Conservation (phyloP, 2,888 invertebrate species). For the Polylopha cassiicola region DNA sequence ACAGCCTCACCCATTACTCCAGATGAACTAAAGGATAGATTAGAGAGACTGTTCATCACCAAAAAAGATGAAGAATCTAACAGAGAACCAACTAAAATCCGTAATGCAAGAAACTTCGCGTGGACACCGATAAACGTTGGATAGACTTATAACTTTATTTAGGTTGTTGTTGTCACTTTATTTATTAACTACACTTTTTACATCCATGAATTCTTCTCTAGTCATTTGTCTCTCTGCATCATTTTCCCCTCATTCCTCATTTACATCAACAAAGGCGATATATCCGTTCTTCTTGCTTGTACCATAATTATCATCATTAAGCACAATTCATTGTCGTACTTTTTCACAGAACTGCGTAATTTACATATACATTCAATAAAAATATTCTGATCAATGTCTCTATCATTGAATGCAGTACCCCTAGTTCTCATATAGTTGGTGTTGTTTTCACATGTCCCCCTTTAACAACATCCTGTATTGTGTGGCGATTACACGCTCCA, state of each 20-base stretch:
- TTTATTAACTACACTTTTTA: neutral
- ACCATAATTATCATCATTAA: neutral
- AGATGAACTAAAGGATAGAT: conserved; percentile 69
- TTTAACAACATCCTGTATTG: conserved; percentile 42
- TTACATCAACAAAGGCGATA: no score
- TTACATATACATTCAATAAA: conserved; percentile 13
- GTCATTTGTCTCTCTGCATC: no score
- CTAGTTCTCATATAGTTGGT: conserved; percentile 17
- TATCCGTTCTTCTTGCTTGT: no score
- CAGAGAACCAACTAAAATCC: conserved; percentile 35
- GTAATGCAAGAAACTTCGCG: conserved; percentile 62
- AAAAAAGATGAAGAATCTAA: conserved; percentile 50
- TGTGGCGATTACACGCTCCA: conserved; percentile 27
- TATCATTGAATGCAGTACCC: conserved; percentile 10
- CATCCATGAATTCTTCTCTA: no score
- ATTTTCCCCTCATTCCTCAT: no score
- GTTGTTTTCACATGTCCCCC: conserved; percentile 41
- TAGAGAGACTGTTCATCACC: conserved; percentile 68
- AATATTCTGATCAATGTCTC: neutral
- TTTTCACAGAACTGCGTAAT: conserved; percentile 6
- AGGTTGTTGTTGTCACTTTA: conserved; percentile 23
- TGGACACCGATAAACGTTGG: conserved; percentile 65
- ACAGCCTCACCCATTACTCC: conserved; percentile 69
- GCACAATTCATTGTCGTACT: conserved; percentile 8
- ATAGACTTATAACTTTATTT: neutral